Conservation (phyloP, 2,888 invertebrate species). For the Polydrusus pterygomalis region DNA sequence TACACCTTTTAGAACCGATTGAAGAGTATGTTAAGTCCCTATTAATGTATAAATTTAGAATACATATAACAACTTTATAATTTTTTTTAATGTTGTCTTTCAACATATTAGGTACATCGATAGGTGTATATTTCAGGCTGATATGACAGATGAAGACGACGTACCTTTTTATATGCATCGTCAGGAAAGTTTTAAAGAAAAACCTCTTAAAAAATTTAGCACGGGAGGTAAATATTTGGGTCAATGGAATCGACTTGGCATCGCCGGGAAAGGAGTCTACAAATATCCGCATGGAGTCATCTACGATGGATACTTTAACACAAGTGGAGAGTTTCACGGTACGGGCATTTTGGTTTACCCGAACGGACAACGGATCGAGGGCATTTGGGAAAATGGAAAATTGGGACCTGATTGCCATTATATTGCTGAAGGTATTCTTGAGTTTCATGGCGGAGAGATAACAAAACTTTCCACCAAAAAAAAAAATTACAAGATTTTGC, state of each 20-base stretch:
- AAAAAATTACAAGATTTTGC: too few relatives aligned
- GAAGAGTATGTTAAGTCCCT: too few relatives aligned
- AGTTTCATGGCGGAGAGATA: too few relatives aligned
- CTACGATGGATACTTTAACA: constrained; percentile 59
- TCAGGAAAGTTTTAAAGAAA: constrained; percentile 9
- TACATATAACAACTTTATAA: too few relatives aligned
- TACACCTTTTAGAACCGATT: too few relatives aligned
- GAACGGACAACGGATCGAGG: constrained; percentile 56
- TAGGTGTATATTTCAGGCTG: not conserved
- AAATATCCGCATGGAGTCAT: constrained; percentile 60
- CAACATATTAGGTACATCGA: too few relatives aligned
- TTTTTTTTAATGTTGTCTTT: too few relatives aligned
- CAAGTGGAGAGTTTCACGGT: constrained; percentile 58
- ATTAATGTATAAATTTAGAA: too few relatives aligned
- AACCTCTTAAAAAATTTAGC: constrained; percentile 47
- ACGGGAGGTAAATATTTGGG: constrained; percentile 58
- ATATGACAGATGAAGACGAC: constrained; percentile 27
- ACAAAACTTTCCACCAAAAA: too few relatives aligned
- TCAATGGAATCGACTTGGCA: constrained; percentile 58
- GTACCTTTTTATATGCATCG: constrained; percentile 13
- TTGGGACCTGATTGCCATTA: constrained; percentile 37
- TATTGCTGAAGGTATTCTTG: constrained; percentile 33
- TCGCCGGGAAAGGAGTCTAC: constrained; percentile 58
- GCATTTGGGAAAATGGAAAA: constrained; percentile 58
- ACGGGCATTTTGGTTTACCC: constrained; percentile 58